Conservation (phyloP, 2,797 vertebrate genomes). For the Acrossocheilus wenchowensis region DNA sequence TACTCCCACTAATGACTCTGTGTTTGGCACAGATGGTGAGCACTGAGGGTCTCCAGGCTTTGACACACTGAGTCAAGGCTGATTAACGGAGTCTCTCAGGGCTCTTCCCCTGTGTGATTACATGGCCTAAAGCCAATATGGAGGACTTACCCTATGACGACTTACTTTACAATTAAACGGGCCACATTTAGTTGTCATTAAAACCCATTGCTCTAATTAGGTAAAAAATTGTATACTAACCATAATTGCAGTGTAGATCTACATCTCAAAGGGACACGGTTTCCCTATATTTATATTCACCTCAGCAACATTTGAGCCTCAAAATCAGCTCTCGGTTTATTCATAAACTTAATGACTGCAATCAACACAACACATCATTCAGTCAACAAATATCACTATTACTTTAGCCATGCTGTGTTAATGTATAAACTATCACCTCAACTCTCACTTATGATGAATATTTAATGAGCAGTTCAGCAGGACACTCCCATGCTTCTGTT, state of each 20-base stretch:
- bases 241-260: neutral
- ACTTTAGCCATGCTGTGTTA: slow-evolving; percentile 48
- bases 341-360: slow-evolving; percentile 12
- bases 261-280: neutral
- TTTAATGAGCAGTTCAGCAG: slow-evolving; percentile 61
- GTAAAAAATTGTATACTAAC: neutral
- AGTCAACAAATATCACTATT: slow-evolving; percentile 32
- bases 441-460: slow-evolving; percentile 60
- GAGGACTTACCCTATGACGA: slow-evolving; percentile 34
- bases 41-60: slow-evolving; percentile 53
- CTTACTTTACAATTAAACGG: slow-evolving; percentile 38
- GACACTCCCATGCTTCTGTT: slow-evolving; percentile 51
- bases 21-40: slow-evolving; percentile 63
- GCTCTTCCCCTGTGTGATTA: slow-evolving; percentile 43
- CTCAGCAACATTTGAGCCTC: slow-evolving; percentile 1
- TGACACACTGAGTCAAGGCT: slow-evolving; percentile 45
- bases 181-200: slow-evolving; percentile 10
- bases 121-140: slow-evolving; percentile 30
- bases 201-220: neutral
- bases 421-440: slow-evolving; percentile 46
- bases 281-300: neutral
- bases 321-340: slow-evolving; percentile 25
- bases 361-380: slow-evolving; percentile 18
- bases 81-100: slow-evolving; percentile 53
- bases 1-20: slow-evolving; percentile 56